Percentiles rank a stretch among this genome's conserved stretches.
Conservation (phyloP, 2,113 vertebrate species). For the Excalfactoria chinensis region DNA sequence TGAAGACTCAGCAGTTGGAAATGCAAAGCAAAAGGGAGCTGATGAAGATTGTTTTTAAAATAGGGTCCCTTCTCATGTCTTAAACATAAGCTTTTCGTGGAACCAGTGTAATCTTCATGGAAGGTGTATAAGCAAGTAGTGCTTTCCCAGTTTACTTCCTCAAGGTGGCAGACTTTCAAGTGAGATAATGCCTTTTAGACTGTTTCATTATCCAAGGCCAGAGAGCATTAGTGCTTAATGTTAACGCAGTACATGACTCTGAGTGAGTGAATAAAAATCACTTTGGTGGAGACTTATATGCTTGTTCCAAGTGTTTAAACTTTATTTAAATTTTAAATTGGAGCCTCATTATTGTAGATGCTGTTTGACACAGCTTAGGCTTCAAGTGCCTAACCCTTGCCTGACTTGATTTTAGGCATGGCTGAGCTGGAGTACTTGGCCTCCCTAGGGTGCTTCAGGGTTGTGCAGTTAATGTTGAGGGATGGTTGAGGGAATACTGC, state of each 20-base stretch:
- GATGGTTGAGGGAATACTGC: neutral
- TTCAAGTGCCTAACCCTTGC: neutral
- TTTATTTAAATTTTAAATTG: neutral
- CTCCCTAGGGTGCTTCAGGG: neutral
- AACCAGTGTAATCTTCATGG: neutral
- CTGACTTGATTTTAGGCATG: neutral
- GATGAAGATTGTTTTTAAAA: neutral
- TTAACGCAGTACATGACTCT: neutral
- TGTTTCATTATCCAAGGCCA: neutral
- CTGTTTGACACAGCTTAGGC: neutral
- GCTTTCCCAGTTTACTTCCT: neutral
- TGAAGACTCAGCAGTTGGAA: neutral
- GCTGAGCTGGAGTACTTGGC: neutral
- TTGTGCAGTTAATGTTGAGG: fast-evolving
- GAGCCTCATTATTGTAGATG: neutral
- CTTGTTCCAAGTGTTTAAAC: neutral
- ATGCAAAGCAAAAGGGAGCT: neutral
- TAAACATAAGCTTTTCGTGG: neutral
- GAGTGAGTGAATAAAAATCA: neutral
- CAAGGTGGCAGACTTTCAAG: neutral
- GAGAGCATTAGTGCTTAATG: fast-evolving
- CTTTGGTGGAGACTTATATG: fast-evolving
- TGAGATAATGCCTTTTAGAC: neutral
- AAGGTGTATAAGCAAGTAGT: neutral
- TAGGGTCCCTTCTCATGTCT: fast-evolving